Base-by-base conservation (phyloP, 2,797 vertebrate genomes). In the Sphenopsis melanotis region DNA sequence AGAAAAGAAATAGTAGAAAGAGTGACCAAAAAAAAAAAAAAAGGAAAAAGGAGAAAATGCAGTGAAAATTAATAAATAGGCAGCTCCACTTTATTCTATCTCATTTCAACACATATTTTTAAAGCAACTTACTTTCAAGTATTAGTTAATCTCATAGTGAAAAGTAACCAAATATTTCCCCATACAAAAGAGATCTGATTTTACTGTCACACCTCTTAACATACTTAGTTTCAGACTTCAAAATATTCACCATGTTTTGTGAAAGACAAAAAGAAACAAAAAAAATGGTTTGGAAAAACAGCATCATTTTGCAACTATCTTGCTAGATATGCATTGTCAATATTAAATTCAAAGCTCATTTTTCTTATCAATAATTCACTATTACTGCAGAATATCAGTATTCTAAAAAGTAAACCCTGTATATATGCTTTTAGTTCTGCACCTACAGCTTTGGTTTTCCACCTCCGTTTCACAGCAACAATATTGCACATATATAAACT, bases 151-250 rank as follows among this genome's bases (percentile, higher is more conserved):
- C 61, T 96, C 56, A 82, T 74, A 93, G 65, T 15, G 53, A 91
- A 87, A 95, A 87, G 55, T 61, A 85, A 91, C 41, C 20, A 65
- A 79, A 87, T 94, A 66, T 85, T 72, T 64, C 3, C 68, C 66
- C 50, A 60, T 53, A 77, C 24, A 95, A 95, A 82, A 76, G 30
- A 90, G 56, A 93, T 81, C 52, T 90, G 60, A 83, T 93, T 95
- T 96, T 92, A 94, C 57, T 57, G 34, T 89, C 86, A 91, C 49
- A 96, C 36, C 46, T 96, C 64, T 95, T 91, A 96, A 57, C 53
- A 49, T 84, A 95, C 41, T 80, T 95, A 56, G 53, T 83, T 93
- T 96, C 91, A 90, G 80, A 77, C 56, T 87, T 90, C 37, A 74
- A 92, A 95, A 94, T 63, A 87, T 32, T 80, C 22, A 60, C 36